Evolutionary conservation across 1,140 invertebrate species (phyloP).

Genomic region (Epicauta chinensis): DNA sequence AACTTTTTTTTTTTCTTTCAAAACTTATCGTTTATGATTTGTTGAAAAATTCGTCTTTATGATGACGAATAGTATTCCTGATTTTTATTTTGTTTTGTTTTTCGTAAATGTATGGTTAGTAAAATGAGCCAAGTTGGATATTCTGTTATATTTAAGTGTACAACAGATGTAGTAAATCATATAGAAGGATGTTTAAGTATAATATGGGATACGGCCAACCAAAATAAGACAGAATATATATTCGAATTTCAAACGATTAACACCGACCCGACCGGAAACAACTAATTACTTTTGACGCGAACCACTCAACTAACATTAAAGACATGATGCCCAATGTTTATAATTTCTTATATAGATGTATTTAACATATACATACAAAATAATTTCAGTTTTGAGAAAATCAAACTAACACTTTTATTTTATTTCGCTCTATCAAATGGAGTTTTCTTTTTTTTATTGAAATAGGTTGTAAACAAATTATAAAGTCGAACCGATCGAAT

Average conservation of each 20-base stretch:
- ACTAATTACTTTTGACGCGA: constrained; percentile 38
- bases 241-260: constrained; percentile 39
- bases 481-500: too few species aligned
- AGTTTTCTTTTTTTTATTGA: too few species aligned
- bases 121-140: constrained; percentile 15
- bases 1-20: too few species aligned
- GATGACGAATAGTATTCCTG: too few species aligned
- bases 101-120: too few species aligned
- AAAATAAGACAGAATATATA: constrained; percentile 35
- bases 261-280: constrained; percentile 33
- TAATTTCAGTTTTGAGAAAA: background rate
- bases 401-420: too few species aligned
- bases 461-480: too few species aligned
- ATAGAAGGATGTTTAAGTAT: constrained; percentile 18
- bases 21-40: too few species aligned
- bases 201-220: constrained; percentile 24
- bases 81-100: too few species aligned
- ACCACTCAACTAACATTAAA: constrained; percentile 34
- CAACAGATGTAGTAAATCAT: constrained; percentile 27
- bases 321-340: constrained; percentile 18
- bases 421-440: too few species aligned
- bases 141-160: constrained; percentile 5
- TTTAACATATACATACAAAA: background rate
- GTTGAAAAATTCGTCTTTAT: too few species aligned
- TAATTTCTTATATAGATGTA: background rate